These are phyloP conservation scores for Prosapia bicincta DNA, from an alignment of 2,888 invertebrate genomes.

Conservation along the genomic window DNA sequence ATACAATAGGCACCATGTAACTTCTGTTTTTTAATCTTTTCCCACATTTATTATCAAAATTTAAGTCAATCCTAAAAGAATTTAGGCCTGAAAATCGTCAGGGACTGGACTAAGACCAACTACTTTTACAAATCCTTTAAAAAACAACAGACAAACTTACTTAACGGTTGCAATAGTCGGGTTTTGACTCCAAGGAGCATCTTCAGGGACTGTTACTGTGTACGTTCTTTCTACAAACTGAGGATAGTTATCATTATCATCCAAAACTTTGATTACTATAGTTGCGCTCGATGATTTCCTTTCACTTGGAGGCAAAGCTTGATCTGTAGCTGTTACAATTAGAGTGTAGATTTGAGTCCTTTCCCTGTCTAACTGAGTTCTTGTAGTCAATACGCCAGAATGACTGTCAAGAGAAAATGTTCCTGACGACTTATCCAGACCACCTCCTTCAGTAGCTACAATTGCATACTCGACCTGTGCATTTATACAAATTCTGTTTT, in stretches of 20 bases:
- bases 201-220: slow-evolving; percentile 82
- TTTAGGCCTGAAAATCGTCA: too few species aligned
- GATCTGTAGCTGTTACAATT: slow-evolving; percentile 80
- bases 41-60: too few species aligned
- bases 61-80: too few species aligned
- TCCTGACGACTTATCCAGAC: slow-evolving; percentile 52
- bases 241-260: slow-evolving; percentile 92
- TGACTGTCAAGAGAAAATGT: slow-evolving; percentile 83
- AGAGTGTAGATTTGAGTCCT: slow-evolving; percentile 73
- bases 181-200: slow-evolving; percentile 77
- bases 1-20: too few species aligned
- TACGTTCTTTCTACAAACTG: slow-evolving; percentile 89
- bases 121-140: too few species aligned
- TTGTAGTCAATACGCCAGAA: slow-evolving; percentile 82
- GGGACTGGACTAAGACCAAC: too few species aligned
- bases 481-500: slow-evolving; percentile 32
- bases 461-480: slow-evolving; percentile 70
- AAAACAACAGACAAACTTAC: slow-evolving; percentile 43
- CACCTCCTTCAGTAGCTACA: slow-evolving; percentile 64
- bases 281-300: slow-evolving; percentile 78
- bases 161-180: slow-evolving; percentile 77
- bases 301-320: slow-evolving; percentile 73
- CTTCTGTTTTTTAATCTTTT: too few species aligned
- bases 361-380: slow-evolving; percentile 82
- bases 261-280: slow-evolving; percentile 75